Conservation (phyloP, 1,140 invertebrate genomes). For the Sipha flava region DNA sequence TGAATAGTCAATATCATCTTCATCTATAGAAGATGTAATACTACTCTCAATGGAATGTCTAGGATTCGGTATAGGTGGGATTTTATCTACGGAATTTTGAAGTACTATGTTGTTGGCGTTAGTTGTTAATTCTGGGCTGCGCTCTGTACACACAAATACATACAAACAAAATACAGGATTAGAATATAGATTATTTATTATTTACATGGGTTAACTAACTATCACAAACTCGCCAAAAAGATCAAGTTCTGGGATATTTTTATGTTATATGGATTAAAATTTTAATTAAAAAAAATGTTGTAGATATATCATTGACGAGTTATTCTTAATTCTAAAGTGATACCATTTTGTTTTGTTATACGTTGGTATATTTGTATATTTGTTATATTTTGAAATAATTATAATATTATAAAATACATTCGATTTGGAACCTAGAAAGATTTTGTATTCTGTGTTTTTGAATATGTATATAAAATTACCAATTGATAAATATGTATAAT, state of each 20-base stretch:
- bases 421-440: neutral
- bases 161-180: constrained; percentile 25
- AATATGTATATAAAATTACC: neutral
- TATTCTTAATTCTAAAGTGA: neutral
- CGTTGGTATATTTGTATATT: too few species aligned
- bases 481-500: neutral
- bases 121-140: constrained; percentile 30
- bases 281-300: neutral
- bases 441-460: neutral
- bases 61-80: constrained; percentile 45
- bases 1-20: constrained; percentile 23
- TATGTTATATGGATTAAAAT: neutral
- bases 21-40: constrained; percentile 1
- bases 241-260: neutral
- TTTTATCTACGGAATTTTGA: constrained; percentile 14
- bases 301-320: neutral
- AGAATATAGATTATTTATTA: constrained; percentile 11
- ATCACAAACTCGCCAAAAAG: constrained; percentile 16
- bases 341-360: constrained; percentile 2
- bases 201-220: constrained; percentile 11
- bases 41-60: constrained; percentile 36
- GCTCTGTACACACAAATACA: constrained; percentile 26
- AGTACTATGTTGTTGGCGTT: constrained; percentile 10
- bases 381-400: neutral
- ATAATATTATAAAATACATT: neutral